These are phyloP conservation scores for Chloropsis hardwickii DNA, from an alignment of 2,113 vertebrate genomes.

Conservation along the genomic window DNA sequence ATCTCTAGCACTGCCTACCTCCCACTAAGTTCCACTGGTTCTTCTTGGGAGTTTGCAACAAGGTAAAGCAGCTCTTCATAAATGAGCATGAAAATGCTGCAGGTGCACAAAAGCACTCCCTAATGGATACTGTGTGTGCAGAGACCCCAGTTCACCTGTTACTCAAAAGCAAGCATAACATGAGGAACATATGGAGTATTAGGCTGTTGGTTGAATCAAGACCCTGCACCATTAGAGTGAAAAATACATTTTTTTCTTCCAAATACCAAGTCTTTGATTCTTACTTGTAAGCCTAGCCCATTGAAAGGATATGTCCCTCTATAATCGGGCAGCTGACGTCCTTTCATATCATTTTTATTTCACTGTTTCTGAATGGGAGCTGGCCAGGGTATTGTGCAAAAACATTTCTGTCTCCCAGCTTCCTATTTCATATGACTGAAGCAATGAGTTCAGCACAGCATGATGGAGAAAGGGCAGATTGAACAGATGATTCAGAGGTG, in stretches of 20 bases:
- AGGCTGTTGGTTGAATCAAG: not conserved
- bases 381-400: not conserved
- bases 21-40: not conserved
- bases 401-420: not conserved
- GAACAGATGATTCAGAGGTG: conserved; percentile 19
- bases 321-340: not conserved
- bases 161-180: not conserved
- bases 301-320: not conserved
- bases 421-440: not conserved
- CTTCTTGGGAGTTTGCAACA: not conserved
- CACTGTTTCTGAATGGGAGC: not conserved
- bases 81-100: not conserved
- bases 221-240: not conserved
- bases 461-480: not conserved
- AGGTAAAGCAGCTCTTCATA: not conserved
- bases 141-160: not conserved
- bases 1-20: not conserved
- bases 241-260: not conserved
- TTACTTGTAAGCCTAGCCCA: not conserved
- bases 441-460: not conserved
- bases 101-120: not conserved
- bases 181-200: not conserved
- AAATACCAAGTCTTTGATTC: not conserved
- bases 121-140: not conserved
- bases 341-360: not conserved